Conservation (phyloP, 2,113 vertebrate genomes). For the Galbula dea region DNA sequence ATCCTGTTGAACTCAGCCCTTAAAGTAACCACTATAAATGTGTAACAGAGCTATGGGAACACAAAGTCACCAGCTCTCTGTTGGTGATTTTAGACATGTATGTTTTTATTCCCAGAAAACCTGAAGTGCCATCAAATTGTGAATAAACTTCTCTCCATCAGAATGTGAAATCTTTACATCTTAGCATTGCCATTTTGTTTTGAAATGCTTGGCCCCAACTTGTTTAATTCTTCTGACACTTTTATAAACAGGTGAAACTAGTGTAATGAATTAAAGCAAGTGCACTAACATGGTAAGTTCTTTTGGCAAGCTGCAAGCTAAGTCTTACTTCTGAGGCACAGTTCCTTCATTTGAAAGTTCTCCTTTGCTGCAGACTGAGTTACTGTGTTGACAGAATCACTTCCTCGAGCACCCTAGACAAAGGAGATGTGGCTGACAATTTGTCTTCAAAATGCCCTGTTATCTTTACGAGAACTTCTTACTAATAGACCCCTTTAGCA, state of each 20-base stretch:
- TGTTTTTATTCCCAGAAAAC: background rate
- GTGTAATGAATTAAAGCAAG: background rate
- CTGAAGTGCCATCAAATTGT: background rate
- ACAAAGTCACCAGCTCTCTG: background rate
- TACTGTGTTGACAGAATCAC: background rate
- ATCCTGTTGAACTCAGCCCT: background rate
- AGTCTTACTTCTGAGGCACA: background rate
- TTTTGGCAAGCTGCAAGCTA: background rate
- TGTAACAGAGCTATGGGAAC: background rate
- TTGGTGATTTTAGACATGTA: background rate
- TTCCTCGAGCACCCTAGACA: background rate
- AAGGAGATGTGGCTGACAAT: background rate
- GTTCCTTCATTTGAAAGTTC: background rate
- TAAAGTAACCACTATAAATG: background rate
- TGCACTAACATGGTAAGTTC: background rate
- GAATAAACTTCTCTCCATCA: background rate
- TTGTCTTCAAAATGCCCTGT: constrained; percentile 23
- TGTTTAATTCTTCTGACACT: background rate
- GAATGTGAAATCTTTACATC: background rate
- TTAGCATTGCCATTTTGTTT: background rate
- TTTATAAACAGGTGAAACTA: background rate
- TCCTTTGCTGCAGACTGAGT: background rate
- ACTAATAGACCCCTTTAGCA: constrained; percentile 25
- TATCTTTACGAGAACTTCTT: constrained; percentile 11
- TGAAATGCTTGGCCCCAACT: background rate